Evolutionary conservation across 1,140 invertebrate species (phyloP).

Genomic region (Rhynchophorus ferrugineus): DNA sequence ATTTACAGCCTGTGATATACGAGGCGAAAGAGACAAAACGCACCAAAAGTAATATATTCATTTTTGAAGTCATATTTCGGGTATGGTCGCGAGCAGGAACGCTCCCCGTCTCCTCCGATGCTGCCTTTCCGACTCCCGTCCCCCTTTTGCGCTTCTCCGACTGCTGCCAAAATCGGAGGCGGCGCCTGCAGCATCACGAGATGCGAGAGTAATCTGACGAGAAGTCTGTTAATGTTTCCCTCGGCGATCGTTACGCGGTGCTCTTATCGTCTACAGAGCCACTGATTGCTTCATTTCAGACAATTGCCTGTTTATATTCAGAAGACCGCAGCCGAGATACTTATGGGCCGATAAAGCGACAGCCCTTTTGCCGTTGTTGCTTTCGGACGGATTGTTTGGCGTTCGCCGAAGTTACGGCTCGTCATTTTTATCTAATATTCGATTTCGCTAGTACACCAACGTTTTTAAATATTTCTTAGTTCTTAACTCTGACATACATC

Average conservation of each 20-base stretch:
- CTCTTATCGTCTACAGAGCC: constrained; percentile 42
- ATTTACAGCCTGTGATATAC: constrained; percentile 9
- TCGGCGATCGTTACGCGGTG: constrained; percentile 40
- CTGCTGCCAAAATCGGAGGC: constrained; percentile 6
- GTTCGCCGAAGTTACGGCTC: no score
- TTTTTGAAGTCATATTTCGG: constrained; percentile 21
- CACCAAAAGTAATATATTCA: constrained; percentile 22
- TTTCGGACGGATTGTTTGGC: no score
- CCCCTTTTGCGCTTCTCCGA: not conserved
- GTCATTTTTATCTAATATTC: no score
- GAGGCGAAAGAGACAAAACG: constrained; percentile 9
- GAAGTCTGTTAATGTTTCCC: constrained; percentile 44
- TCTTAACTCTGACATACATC: no score
- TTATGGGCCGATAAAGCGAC: constrained; percentile 18
- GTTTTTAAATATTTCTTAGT: no score
- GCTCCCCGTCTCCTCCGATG: not conserved
- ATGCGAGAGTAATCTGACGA: constrained; percentile 44
- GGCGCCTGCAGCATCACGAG: constrained; percentile 25
- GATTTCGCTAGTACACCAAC: no score
- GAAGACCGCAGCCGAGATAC: constrained; percentile 36
- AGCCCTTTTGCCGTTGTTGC: no score
- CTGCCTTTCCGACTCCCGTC: not conserved
- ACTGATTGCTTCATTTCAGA: constrained; percentile 44
- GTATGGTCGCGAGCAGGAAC: not conserved
- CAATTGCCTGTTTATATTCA: constrained; percentile 44